These are phyloP conservation scores for Orius laevigatus DNA, from an alignment of 1,140 invertebrate species.

Conservation along the genomic window DNA sequence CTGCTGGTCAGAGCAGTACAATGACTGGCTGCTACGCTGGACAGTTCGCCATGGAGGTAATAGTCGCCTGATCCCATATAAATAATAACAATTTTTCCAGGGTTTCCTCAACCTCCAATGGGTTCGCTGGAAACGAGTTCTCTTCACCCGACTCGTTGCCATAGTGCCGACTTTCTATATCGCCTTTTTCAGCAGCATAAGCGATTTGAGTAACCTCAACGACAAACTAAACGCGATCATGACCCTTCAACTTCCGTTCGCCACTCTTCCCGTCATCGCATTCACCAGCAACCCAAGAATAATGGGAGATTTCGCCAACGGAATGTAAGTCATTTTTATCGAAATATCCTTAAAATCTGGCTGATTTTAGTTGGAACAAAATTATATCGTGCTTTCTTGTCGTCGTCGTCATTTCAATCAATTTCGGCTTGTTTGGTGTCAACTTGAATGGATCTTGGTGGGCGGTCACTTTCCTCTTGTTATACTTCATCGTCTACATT, in stretches of 20 bases:
- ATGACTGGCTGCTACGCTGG: conserved; percentile 72
- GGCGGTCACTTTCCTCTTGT: not conserved
- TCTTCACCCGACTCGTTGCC: conserved; percentile 72
- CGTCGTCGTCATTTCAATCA: conserved; percentile 58
- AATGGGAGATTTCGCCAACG: conserved; percentile 73
- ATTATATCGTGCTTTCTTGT: conserved; percentile 48
- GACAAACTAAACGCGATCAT: conserved; percentile 82
- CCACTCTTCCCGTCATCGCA: conserved; percentile 70
- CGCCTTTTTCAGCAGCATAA: conserved; percentile 54
- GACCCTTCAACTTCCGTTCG: conserved; percentile 70
- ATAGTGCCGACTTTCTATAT: conserved; percentile 77
- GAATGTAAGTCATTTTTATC: conserved; percentile 35
- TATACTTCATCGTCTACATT: conserved; percentile 13
- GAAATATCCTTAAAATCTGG: conserved; percentile 4
- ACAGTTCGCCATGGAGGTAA: conserved; percentile 56
- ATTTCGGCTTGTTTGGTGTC: conserved; percentile 60
- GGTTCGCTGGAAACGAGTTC: conserved; percentile 75
- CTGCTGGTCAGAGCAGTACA: conserved; percentile 78
- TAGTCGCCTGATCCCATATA: not conserved
- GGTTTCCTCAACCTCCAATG: conserved; percentile 80
- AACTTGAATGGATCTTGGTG: conserved; percentile 27
- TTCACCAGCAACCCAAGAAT: conserved; percentile 65
- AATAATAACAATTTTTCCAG: conserved; percentile 26
- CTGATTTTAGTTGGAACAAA: conserved; percentile 41
- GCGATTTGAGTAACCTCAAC: conserved; percentile 67